A percentile compares a stretch with the other conserved stretches of the same genome.
Conservation (phyloP, 2,888 invertebrate species). For the Temnothorax unifasciatus region DNA sequence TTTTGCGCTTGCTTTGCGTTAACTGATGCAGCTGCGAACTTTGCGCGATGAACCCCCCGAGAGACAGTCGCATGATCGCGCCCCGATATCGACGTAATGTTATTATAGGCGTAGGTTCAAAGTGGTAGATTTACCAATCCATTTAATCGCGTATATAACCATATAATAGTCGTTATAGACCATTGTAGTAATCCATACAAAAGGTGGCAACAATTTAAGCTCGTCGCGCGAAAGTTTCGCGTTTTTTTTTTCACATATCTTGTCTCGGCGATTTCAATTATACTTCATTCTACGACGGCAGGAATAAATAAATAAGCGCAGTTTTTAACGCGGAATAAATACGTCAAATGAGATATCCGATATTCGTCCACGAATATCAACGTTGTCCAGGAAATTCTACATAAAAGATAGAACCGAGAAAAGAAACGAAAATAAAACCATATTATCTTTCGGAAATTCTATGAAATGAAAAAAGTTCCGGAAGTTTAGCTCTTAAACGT, state of each 20-base stretch:
- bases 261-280: not conserved
- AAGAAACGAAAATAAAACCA: not conserved
- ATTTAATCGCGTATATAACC: not conserved
- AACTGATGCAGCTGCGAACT: constrained; percentile 1
- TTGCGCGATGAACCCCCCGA: constrained; percentile 26
- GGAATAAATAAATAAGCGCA: not conserved
- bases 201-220: not conserved
- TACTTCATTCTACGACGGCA: not conserved
- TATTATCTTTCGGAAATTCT: not conserved
- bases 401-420: not conserved
- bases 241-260: not conserved
- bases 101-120: constrained; percentile 37
- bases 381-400: not conserved
- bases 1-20: constrained; percentile 5
- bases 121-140: constrained; percentile 22
- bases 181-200: constrained; percentile 14
- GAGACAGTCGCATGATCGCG: constrained; percentile 47
- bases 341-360: not conserved
- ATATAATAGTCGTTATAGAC: not conserved
- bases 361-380: not conserved
- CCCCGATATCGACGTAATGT: constrained; percentile 34
- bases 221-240: not conserved
- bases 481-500: not conserved
- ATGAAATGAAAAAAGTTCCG: not conserved
- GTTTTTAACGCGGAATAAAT: not conserved